Conservation (phyloP, 2,113 vertebrate genomes). For the Thalassarche chlororhynchos region DNA sequence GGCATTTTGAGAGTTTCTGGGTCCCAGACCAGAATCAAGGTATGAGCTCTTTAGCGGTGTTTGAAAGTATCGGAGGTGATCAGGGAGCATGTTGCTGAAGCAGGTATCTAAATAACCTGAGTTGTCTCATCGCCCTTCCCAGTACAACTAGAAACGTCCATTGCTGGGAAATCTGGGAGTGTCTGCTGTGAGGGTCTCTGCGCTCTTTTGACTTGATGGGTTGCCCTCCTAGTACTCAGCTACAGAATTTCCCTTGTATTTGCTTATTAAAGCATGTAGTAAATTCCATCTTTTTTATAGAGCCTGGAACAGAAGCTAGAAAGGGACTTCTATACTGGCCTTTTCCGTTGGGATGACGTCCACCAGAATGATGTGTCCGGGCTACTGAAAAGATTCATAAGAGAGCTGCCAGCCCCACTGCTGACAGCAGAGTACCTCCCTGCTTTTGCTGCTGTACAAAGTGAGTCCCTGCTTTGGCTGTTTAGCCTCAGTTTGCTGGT, state of each 20-base stretch:
- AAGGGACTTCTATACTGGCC: conserved; percentile 81
- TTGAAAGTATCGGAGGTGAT: neutral
- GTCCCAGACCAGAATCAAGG: conserved; percentile 91
- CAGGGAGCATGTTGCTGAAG: neutral
- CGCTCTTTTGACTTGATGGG: neutral
- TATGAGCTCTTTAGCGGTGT: conserved; percentile 6
- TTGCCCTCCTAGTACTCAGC: neutral
- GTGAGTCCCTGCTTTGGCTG: conserved; percentile 70
- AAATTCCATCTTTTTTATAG: conserved; percentile 43
- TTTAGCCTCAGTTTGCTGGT: accelerated
- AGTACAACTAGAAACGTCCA: neutral
- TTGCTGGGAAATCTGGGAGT: neutral
- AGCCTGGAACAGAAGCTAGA: conserved; percentile 86
- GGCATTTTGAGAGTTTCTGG: conserved; percentile 91
- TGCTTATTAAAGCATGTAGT: neutral
- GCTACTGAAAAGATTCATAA: conserved; percentile 91
- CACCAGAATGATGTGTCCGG: conserved; percentile 87
- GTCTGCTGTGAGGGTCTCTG: neutral
- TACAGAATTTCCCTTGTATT: neutral
- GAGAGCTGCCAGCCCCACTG: conserved; percentile 86
- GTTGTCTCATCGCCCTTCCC: neutral
- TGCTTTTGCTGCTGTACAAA: conserved; percentile 86
- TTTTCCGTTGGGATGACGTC: conserved; percentile 87
- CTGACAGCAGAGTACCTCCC: conserved; percentile 90
- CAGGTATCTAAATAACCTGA: neutral